A percentile compares a stretch with the other conserved stretches of the same genome.
These are phyloP conservation scores for Agapornis roseicollis DNA, from an alignment of 2,113 vertebrate species.

Conservation along the genomic window DNA sequence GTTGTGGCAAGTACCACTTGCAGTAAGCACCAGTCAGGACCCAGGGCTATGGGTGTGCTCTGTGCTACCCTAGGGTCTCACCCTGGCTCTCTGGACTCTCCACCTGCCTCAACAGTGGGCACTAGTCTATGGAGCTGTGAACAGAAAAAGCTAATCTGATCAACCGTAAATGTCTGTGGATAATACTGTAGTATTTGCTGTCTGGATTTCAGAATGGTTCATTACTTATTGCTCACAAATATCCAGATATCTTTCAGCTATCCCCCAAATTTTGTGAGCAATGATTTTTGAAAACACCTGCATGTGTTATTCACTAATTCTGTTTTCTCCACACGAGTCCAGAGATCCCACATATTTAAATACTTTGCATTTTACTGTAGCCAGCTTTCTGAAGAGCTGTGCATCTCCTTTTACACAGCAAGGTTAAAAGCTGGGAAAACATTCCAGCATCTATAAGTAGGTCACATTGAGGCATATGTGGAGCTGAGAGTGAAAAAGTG, in stretches of 20 bases:
- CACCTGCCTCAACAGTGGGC: fast-evolving
- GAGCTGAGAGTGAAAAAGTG: not conserved
- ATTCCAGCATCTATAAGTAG: not conserved
- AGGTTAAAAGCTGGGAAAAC: not conserved
- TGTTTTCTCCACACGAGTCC: not conserved
- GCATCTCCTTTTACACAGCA: not conserved
- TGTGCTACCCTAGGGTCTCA: not conserved
- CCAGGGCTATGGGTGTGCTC: not conserved
- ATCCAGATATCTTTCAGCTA: not conserved
- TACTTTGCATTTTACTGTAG: not conserved
- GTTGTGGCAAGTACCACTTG: not conserved
- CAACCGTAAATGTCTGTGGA: not conserved
- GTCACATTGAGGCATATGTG: not conserved
- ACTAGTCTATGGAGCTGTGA: not conserved
- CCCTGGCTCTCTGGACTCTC: not conserved
- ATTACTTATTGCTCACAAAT: not conserved
- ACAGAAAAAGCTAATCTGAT: not conserved
- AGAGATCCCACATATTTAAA: not conserved
- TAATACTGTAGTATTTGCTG: not conserved
- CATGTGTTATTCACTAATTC: not conserved
- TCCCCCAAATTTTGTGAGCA: not conserved
- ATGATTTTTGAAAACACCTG: not conserved
- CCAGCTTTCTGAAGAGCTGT: not conserved
- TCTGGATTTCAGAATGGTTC: not conserved
- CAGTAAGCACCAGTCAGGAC: not conserved